phyloP scores from a whole-genome alignment of 2,888 invertebrate genomes.

The Cephus sareptanus region DNA sequence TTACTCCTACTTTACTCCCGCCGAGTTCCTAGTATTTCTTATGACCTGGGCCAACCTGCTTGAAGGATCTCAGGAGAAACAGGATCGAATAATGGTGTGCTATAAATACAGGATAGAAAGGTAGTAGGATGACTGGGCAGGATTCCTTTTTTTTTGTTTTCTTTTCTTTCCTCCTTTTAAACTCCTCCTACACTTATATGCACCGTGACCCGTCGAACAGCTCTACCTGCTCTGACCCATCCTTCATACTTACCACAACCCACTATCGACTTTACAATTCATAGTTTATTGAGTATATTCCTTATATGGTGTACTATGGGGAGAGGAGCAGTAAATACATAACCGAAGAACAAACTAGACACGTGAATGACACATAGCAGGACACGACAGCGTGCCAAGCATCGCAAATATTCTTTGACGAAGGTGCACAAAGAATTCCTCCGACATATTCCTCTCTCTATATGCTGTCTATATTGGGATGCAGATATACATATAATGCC shows the following conservation, averaged over 20 bases:
- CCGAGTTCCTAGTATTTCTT: background rate
- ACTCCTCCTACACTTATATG: background rate
- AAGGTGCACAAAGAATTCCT: background rate
- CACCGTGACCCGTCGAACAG: background rate
- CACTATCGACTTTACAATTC: background rate
- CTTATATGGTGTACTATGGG: background rate
- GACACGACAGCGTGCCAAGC: background rate
- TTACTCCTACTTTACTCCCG: background rate
- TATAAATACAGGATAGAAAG: background rate
- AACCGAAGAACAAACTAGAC: background rate
- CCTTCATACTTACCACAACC: background rate
- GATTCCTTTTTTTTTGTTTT: background rate
- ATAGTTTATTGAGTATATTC: background rate
- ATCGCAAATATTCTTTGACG: background rate
- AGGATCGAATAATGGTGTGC: background rate
- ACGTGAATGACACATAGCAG: background rate
- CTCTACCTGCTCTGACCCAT: background rate
- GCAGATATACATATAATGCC: background rate
- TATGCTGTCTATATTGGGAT: background rate
- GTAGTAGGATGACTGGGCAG: background rate
- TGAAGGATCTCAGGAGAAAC: background rate
- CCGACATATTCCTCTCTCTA: background rate
- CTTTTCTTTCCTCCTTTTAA: background rate
- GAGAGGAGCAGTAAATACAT: background rate
- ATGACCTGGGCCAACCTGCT: constrained; percentile 1